Evolutionary conservation across 2,797 vertebrate genomes (phyloP).

Genomic region (Epinephelus awoara): DNA sequence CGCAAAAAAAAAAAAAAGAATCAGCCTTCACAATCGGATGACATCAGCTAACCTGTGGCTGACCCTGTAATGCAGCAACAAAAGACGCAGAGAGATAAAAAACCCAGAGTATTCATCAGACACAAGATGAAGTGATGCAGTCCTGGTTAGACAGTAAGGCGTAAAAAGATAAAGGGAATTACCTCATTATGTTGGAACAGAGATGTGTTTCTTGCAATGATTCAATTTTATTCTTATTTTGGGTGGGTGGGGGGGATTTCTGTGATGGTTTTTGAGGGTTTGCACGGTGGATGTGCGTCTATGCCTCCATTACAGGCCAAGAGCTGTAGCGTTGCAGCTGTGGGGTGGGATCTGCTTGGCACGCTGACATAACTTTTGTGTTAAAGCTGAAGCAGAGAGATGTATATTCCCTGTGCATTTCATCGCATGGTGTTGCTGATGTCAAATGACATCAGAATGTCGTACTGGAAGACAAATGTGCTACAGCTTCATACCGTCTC

Average conservation of each 20-base stretch:
- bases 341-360: slow-evolving; percentile 57
- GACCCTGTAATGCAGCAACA: slow-evolving; percentile 46
- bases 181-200: slow-evolving; percentile 45
- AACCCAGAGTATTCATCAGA: slow-evolving; percentile 42
- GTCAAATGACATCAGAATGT: slow-evolving; percentile 48
- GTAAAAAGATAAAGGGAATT: slow-evolving; percentile 33
- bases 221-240: not conserved
- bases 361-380: slow-evolving; percentile 13
- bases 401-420: slow-evolving; percentile 37
- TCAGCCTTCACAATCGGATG: slow-evolving; percentile 70
- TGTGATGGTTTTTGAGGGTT: slow-evolving; percentile 15
- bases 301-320: slow-evolving; percentile 14
- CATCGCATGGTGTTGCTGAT: slow-evolving; percentile 38
- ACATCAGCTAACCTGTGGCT: slow-evolving; percentile 71
- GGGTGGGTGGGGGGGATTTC: not conserved
- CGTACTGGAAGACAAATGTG: slow-evolving; percentile 26
- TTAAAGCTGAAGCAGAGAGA: slow-evolving; percentile 39
- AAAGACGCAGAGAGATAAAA: slow-evolving; percentile 47
- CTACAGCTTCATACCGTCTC: slow-evolving; percentile 31
- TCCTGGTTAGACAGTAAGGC: slow-evolving; percentile 9
- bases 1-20: slow-evolving; percentile 32
- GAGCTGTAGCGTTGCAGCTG: slow-evolving; percentile 54
- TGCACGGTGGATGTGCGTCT: not conserved
- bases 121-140: slow-evolving; percentile 46
- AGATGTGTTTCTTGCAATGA: slow-evolving; percentile 32